phyloP scores from a whole-genome alignment of 2,888 invertebrate species.

The Caenorhabditis japonica region DNA sequence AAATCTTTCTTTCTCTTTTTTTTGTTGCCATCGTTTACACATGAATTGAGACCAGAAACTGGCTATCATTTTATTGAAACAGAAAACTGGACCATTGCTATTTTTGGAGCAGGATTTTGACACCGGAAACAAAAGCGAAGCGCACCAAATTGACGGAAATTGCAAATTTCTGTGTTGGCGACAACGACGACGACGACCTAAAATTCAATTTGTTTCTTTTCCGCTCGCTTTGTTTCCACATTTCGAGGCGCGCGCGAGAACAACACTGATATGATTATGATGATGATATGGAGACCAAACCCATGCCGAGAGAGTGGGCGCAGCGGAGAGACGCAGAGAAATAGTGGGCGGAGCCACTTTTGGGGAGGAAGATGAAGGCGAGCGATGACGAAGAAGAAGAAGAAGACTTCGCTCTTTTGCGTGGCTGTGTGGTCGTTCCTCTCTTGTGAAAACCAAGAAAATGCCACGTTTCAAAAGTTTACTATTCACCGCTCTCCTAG shows the following conservation, averaged over 20 bases:
- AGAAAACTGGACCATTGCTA: no score
- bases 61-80: no score
- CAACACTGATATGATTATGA: conserved; percentile 43
- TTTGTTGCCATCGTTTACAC: conserved; percentile 26
- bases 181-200: no score
- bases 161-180: no score
- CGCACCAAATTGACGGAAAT: conserved; percentile 15
- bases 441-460: no score
- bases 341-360: conserved; percentile 34
- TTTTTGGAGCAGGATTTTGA: no score
- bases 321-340: conserved; percentile 5
- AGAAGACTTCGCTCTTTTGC: neutral
- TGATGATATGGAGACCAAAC: conserved; percentile 15
- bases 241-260: neutral
- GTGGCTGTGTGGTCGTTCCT: no score
- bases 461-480: no score
- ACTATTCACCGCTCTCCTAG: no score
- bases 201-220: conserved; percentile 39
- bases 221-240: conserved; percentile 7
- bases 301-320: conserved; percentile 1
- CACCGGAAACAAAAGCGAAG: conserved; percentile 20
- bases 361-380: no score
- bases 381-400: no score
- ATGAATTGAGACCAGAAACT: conserved; percentile 12
- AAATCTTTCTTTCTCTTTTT: neutral